phyloP scores from a whole-genome alignment of 92 coral and sea anemone genomes.

The Plumapathes pennacea region DNA sequence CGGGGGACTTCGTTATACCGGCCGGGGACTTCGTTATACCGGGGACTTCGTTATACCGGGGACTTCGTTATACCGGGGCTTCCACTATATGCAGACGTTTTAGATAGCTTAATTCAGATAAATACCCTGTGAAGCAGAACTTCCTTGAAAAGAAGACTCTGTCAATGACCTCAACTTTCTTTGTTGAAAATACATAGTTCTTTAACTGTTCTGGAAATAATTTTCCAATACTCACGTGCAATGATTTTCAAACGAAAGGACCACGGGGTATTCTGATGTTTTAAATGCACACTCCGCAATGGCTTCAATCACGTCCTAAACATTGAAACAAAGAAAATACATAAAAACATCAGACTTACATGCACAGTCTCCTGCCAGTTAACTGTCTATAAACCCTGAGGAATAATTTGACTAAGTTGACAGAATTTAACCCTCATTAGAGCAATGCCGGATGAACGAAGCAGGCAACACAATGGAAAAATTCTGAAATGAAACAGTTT shows the following conservation, averaged over 20 bases:
- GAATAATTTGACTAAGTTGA: too few species aligned
- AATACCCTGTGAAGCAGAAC: neutral
- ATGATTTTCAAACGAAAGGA: conserved; percentile 97
- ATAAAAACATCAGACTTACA: too few species aligned
- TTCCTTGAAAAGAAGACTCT: neutral
- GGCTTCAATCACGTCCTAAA: conserved; percentile 96
- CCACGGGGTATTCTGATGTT: conserved; percentile 92
- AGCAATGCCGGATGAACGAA: too few species aligned
- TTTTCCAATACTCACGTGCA: conserved; percentile 72
- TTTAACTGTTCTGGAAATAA: neutral
- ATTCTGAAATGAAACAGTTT: too few species aligned
- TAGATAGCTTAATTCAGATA: neutral
- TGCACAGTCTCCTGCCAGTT: too few species aligned
- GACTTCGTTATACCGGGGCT: neutral
- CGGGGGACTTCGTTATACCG: neutral
- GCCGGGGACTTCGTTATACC: neutral
- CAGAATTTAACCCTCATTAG: too few species aligned
- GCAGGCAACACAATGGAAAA: too few species aligned
- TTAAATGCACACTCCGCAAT: conserved; percentile 98
- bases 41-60: neutral
- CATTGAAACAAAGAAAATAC: too few species aligned
- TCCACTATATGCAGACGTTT: neutral
- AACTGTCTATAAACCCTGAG: too few species aligned
- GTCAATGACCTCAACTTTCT: neutral
- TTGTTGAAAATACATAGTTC: neutral